Percentiles rank a stretch among this genome's conserved stretches.
Conservation (phyloP, 2,888 invertebrate genomes). For the Uloborus plumipes region DNA sequence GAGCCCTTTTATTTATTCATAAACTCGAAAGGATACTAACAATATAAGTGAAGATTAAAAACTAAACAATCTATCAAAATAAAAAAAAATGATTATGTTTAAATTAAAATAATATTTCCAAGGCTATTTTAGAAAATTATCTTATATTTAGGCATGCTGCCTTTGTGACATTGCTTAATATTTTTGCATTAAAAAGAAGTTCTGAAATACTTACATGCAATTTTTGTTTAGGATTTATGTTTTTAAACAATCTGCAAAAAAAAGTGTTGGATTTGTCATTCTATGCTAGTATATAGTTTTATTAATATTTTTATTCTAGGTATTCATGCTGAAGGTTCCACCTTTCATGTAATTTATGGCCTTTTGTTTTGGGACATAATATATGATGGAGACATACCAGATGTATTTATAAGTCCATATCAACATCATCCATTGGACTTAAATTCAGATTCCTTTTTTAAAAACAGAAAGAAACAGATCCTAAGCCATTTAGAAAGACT, state of each 20-base stretch:
- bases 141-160: too few relatives aligned
- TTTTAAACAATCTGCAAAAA: background rate
- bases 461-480: constrained; percentile 76
- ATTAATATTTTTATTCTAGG: constrained; percentile 71
- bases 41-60: too few relatives aligned
- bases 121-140: too few relatives aligned
- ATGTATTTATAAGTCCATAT: constrained; percentile 78
- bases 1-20: too few relatives aligned
- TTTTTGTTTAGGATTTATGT: background rate
- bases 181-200: too few relatives aligned
- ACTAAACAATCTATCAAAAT: too few relatives aligned
- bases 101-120: too few relatives aligned
- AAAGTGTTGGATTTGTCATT: background rate
- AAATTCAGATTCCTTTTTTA: constrained; percentile 78
- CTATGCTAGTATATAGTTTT: background rate
- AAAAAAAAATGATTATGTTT: too few relatives aligned
- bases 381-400: constrained; percentile 75
- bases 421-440: constrained; percentile 83
- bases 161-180: too few relatives aligned
- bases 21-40: too few relatives aligned
- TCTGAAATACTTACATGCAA: too few relatives aligned
- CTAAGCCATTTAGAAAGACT: constrained; percentile 74
- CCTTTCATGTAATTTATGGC: constrained; percentile 77
- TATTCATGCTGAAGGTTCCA: constrained; percentile 81
- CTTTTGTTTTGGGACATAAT: constrained; percentile 86